Percentiles rank a stretch among this genome's conserved stretches.
These are phyloP conservation scores for Thinocorus orbignyianus DNA, from an alignment of 2,113 vertebrate species.

Conservation along the genomic window DNA sequence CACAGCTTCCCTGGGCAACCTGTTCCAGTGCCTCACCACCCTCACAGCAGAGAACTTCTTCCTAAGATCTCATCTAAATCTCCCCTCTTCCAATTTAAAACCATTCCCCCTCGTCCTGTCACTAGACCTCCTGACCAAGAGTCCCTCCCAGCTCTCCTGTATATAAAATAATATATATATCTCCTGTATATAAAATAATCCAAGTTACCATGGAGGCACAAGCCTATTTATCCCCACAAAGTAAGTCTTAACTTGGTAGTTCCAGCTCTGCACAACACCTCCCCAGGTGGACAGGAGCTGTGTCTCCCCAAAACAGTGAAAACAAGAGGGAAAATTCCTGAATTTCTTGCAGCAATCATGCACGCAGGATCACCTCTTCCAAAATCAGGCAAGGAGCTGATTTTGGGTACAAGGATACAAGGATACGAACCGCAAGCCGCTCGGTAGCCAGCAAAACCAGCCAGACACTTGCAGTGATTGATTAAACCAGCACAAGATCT, in stretches of 20 bases:
- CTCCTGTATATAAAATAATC: not conserved
- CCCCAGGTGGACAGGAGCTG: not conserved
- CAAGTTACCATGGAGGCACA: not conserved
- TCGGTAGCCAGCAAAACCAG: not conserved
- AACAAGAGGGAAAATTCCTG: not conserved
- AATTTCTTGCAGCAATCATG: not conserved
- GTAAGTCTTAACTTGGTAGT: not conserved
- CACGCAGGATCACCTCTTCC: not conserved
- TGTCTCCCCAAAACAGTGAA: not conserved
- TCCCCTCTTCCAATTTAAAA: too few relatives aligned
- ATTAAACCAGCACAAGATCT: not conserved
- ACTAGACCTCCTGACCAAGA: too few relatives aligned
- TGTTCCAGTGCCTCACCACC: too few relatives aligned
- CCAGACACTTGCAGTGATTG: not conserved
- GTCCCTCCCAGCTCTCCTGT: too few relatives aligned
- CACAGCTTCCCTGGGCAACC: too few relatives aligned
- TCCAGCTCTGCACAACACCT: not conserved
- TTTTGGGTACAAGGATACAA: too few relatives aligned
- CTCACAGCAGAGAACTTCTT: too few relatives aligned
- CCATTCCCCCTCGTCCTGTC: too few relatives aligned
- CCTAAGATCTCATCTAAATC: too few relatives aligned
- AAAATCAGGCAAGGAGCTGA: not conserved
- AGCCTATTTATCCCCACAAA: not conserved
- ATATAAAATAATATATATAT: too few relatives aligned
- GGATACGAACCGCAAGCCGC: not conserved